phyloP scores from a whole-genome alignment of 2,888 invertebrate genomes.

The Cremastinae sp. region DNA sequence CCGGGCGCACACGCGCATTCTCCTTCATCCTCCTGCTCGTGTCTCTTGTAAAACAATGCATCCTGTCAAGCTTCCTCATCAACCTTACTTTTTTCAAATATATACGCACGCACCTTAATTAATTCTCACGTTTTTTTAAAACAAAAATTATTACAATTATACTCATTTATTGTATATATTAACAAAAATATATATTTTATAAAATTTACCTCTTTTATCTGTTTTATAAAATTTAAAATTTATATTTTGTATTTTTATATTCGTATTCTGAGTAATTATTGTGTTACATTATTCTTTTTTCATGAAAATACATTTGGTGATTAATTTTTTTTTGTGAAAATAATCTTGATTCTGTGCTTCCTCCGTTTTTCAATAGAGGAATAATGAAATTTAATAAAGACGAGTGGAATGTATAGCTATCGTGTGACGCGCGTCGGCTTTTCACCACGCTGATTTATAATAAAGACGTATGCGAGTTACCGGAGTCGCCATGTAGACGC shows the following conservation, averaged over 20 bases:
- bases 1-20: conserved; percentile 71
- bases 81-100: conserved; percentile 16
- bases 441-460: conserved; percentile 14
- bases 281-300: no score
- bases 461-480: conserved; percentile 23
- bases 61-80: conserved; percentile 5
- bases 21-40: conserved; percentile 58
- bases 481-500: conserved; percentile 72
- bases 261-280: no score
- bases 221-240: no score
- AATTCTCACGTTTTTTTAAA: conserved; percentile 1
- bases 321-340: no score
- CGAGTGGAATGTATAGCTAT: background rate
- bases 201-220: no score
- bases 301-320: no score
- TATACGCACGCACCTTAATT: conserved; percentile 6
- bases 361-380: no score
- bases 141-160: no score
- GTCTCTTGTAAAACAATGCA: conserved; percentile 54
- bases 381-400: background rate
- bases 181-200: no score
- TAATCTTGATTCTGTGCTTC: no score
- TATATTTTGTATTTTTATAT: no score
- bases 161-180: no score
- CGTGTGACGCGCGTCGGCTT: conserved; percentile 1